Base-by-base conservation (phyloP, 2,888 invertebrate species). In the Lycaena phlaeas region DNA sequence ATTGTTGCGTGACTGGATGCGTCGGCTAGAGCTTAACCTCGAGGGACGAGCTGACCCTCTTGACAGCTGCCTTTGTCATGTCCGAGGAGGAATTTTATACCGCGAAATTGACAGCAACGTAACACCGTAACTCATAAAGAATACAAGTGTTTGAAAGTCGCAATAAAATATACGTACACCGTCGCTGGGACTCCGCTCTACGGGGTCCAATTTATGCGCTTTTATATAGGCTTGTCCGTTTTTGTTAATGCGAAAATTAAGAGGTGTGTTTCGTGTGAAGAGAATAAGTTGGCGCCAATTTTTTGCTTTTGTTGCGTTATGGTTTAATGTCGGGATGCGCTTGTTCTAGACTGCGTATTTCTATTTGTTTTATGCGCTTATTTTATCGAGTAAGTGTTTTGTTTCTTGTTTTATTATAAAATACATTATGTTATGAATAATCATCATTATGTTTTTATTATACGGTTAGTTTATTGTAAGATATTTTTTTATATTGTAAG, bases 11-110 rank as follows among this genome's bases (percentile, higher is more conserved):
- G 82, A 74, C 77, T 70, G 59, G 52, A 54, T 54, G 58, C 62
- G 58, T 53, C 64, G 67, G 58, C 64, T 61, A 64, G 67, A 72
- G 81, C 82, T 82, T 81, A 82, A 68, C 70, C 78, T 62, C 73
- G 60, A 54, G 78, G 78, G 78, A 74, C 65, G 64, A 56, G 60
- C 64, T 69, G 74, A 76, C 81, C 79, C 79, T 71, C 72, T 66
- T 77, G 81, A 81, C 81, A 82, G 78, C 77, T 76, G 78, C 77
- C 75, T 75, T 73, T 73, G 72, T 74, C 74, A 65, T 71, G 68
- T 72, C 69, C 68, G 53, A 63, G 60, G 62, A 71, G 66, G 72
- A 77, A 70, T 75, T 78, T 78, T 71, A 71, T 76, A 69, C 76
- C 68, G 72, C 76, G 60, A 77, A 78, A 79, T 81, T 77, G 79